Evolutionary conservation across 2,113 vertebrate genomes (phyloP).

Genomic region (Balaenoptera acutorostrata): DNA sequence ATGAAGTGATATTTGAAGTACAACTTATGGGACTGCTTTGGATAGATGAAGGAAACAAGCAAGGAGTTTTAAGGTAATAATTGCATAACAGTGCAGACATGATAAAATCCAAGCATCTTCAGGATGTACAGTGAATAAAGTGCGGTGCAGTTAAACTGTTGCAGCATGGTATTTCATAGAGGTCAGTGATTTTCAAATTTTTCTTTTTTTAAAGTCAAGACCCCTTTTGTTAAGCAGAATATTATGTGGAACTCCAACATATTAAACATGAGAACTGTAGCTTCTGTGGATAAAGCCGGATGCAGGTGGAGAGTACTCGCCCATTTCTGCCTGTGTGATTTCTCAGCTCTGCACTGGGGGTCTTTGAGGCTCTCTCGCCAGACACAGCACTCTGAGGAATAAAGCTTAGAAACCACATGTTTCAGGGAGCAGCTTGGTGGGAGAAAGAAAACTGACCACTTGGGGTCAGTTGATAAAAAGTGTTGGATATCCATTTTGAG

Average conservation of each 20-base stretch:
- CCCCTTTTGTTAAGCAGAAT: background rate
- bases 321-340: background rate
- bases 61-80: background rate
- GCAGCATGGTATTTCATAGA: background rate
- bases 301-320: accelerated
- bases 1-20: background rate
- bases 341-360: background rate
- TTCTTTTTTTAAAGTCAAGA: background rate
- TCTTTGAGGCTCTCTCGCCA: background rate
- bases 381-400: background rate
- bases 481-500: background rate
- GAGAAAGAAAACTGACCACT: background rate
- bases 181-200: background rate
- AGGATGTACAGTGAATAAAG: background rate
- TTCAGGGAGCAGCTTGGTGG: background rate
- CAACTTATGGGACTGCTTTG: background rate
- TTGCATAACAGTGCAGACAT: background rate
- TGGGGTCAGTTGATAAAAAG: background rate
- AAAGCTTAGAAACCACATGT: background rate
- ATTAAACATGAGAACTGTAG: background rate
- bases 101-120: background rate
- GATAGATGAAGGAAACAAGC: background rate
- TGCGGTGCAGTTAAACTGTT: background rate
- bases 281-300: background rate
- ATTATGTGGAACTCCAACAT: background rate